Percentiles rank a stretch among this genome's conserved stretches.
These are phyloP conservation scores for Nematopogon swammerdamellus DNA, from an alignment of 2,888 invertebrate genomes.

Conservation along the genomic window DNA sequence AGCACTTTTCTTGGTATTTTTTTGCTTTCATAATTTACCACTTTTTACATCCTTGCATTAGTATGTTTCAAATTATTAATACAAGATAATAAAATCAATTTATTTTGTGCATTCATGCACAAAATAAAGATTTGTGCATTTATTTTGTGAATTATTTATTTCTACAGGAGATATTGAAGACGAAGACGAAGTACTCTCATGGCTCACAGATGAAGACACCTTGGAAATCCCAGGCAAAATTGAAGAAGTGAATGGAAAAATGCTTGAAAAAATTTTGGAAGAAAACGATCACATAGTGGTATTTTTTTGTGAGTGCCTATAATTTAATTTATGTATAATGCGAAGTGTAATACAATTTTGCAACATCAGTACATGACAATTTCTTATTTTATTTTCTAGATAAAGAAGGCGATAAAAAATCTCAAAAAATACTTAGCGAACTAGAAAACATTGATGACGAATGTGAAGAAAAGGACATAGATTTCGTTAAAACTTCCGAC, in stretches of 20 bases:
- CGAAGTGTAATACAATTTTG: too few relatives aligned
- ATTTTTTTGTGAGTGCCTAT: constrained; percentile 78
- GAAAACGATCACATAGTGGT: constrained; percentile 89
- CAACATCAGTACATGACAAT: neutral
- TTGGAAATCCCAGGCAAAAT: constrained; percentile 89
- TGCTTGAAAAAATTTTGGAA: constrained; percentile 85
- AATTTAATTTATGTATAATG: neutral
- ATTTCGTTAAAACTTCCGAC: constrained; percentile 90
- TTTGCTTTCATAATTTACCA: too few relatives aligned
- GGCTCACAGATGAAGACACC: constrained; percentile 89
- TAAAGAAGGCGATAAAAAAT: constrained; percentile 85
- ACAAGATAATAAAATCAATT: too few relatives aligned
- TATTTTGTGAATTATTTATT: too few relatives aligned
- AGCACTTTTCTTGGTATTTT: too few relatives aligned
- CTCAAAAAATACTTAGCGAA: constrained; percentile 83
- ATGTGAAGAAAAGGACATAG: constrained; percentile 87
- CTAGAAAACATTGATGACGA: constrained; percentile 92
- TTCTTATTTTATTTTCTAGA: constrained; percentile 47
- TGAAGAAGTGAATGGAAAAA: constrained; percentile 86
- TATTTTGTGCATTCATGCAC: too few relatives aligned
- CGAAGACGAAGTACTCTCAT: constrained; percentile 86
- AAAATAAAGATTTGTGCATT: too few relatives aligned
- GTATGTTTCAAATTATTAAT: too few relatives aligned
- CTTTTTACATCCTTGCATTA: too few relatives aligned
- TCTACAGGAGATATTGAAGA: constrained; percentile 76